phyloP scores from a whole-genome alignment of 1,140 invertebrate genomes.

The Arion vulgaris region DNA sequence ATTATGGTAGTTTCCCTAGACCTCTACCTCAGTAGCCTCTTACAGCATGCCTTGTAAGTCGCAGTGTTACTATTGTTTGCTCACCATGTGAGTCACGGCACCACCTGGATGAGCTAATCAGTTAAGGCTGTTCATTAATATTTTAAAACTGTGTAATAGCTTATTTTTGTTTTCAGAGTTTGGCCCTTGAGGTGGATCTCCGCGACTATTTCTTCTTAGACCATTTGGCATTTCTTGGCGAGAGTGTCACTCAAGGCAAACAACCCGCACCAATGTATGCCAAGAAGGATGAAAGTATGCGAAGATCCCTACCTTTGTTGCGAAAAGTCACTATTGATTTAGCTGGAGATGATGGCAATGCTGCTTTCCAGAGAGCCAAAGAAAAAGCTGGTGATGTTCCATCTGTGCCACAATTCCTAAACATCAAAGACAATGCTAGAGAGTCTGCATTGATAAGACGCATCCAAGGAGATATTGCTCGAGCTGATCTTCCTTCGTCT shows the following conservation, averaged over 20 bases:
- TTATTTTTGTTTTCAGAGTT: conserved; percentile 48
- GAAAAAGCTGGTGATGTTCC: not conserved
- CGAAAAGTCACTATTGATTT: not conserved
- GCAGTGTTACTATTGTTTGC: too few relatives aligned
- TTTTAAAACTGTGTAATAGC: too few relatives aligned
- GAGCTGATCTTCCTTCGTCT: not conserved
- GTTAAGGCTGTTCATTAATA: too few relatives aligned
- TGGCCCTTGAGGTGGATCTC: conserved; percentile 53
- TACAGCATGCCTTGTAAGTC: too few relatives aligned
- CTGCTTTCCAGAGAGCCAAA: not conserved
- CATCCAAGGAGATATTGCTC: not conserved
- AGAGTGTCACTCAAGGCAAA: not conserved
- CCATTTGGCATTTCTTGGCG: conserved; percentile 18
- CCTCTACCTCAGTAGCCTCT: too few relatives aligned
- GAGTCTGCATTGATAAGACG: conserved; percentile 25
- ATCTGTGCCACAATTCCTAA: not conserved
- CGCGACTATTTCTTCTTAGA: conserved; percentile 48
- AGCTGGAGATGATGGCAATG: not conserved
- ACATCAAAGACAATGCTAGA: conserved; percentile 3
- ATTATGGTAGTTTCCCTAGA: too few relatives aligned
- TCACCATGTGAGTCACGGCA: too few relatives aligned
- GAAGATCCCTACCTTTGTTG: not conserved
- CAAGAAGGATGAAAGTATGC: not conserved
- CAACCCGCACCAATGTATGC: not conserved
- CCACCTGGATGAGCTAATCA: too few relatives aligned